Base-by-base conservation (phyloP, 1,140 invertebrate genomes). In the Temnothorax longispinosus region DNA sequence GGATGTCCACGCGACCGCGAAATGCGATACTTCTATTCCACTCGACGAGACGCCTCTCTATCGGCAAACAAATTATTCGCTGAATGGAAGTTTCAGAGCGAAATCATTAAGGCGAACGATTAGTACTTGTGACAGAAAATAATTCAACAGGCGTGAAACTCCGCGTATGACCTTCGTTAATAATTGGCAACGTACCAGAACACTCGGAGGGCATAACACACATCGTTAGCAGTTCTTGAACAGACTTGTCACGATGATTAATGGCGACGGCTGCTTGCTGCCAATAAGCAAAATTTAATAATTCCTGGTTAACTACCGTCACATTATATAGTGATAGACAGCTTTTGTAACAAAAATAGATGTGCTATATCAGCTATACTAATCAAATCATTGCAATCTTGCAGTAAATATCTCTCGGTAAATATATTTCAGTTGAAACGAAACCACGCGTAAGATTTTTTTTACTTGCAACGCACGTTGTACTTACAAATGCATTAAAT, bases 201-300 rank as follows among this genome's bases (percentile, higher is more conserved):
- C 41, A 44, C 44, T 44, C 54, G 74, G 50, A 58, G 76, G 75
- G 85, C 69, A 27, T 27, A 78, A 69, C 85, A 76, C 89, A 64
- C 69, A 76, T 62, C 71, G 71, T 74, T 76, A 47, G 82, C 32
- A 18, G 44, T 11, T 47, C 76, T 50, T 67, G 35, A 27, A 41
- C 87, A 60, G 71, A 87, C 85, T 89, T 84, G 86, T 89, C 86
- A 74, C 74, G 47, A 54, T 87, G 85, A 90, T 89, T 90, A 78
- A 85, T 67, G 47, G 32, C n/a, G 47, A 64, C 50, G 85, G 58
- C 21, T 4, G 64, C 56, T n/a, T 27, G 71, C 27, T 35, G 78
- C 74, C 89, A 87, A 87, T 74, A 27, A 58, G 47, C 58, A 56
- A 47, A 77, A 89, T 84, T 89, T 89, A 82, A 78, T 78, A 54